Evolutionary conservation across 1,140 invertebrate species (phyloP), one percentile per base, ranked within the genome.

Genomic region (Drosophila bipectinata): DNA sequence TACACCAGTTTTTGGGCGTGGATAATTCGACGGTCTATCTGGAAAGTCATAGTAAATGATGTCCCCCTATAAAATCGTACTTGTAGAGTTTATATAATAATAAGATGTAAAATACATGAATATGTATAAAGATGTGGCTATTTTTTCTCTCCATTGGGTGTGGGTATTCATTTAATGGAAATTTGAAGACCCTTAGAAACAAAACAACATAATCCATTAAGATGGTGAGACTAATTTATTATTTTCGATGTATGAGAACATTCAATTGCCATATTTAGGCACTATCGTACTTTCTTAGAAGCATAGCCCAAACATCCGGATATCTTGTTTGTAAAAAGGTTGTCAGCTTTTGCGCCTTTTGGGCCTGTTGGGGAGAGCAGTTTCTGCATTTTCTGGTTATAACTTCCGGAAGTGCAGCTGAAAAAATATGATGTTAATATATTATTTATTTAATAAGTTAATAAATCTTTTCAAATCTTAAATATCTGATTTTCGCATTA

Each of bases 351-450:
- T 92, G 92, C 2, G 93, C 93, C 89, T 93, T 93, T 32, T 92
- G 90, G 4, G 92, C 75, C 68, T 93, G 92, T 59, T 91, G 89
- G 1, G 91, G 78, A n/a, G 92, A 91, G 71, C 93, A 93, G 59
- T 92, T 91, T 41, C 91, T 63, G 60, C 93, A 93, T 72, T 93
- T 92, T 54, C 92, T 91, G 51, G 92, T 92, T 67, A 93, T 93
- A 34, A 93, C 93, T 90, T 93, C 92, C 0, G 93, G 93, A 8
- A 93, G 81, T 49, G 92, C 92, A 88, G 92, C 93, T 93, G 80
- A n/a, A 77, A 92, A 87, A 71, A 71, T 66, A 32, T 3, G 7
- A 5, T n/a, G 44, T 41, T 14, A 5, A 18, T 5, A 15, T 4
- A 18, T 44, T 44, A 18, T 8, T 44, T 18, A 8, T 3, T 44